A percentile compares a stretch with the other conserved stretches of the same genome.
Evolutionary conservation across 2,797 vertebrate genomes (phyloP).

Genomic region (Anomalospiza imberbis): DNA sequence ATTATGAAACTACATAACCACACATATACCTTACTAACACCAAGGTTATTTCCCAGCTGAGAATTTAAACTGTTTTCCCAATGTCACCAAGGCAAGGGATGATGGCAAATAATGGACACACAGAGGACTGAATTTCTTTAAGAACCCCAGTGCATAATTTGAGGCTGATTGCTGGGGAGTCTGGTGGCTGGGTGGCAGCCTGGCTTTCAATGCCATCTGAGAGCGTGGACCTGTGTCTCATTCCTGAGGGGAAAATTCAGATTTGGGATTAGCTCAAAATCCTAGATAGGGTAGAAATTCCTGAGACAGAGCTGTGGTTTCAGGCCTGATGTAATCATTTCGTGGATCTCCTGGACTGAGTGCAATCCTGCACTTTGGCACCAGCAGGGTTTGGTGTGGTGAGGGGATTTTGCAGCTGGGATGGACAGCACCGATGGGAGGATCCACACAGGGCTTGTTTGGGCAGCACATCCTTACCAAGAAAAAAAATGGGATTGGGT

Average conservation of each 20-base stretch:
- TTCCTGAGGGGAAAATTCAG: background rate
- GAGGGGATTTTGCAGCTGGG: background rate
- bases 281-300: background rate
- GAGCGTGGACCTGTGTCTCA: background rate
- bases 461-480: background rate
- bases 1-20: background rate
- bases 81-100: background rate
- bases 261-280: background rate
- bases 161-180: accelerated
- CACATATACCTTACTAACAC: background rate
- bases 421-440: background rate
- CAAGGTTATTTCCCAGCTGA: background rate
- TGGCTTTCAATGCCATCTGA: background rate
- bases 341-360: accelerated
- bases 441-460: background rate
- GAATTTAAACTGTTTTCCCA: background rate
- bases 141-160: background rate
- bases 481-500: background rate
- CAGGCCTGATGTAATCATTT: background rate
- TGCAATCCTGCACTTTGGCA: background rate
- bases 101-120: background rate
- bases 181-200: background rate
- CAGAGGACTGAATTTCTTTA: background rate
- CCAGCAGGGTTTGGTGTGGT: background rate
- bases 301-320: background rate